Evolutionary conservation across 1,140 invertebrate genomes (phyloP).

Genomic region (Caenorhabditis briggsae): DNA sequence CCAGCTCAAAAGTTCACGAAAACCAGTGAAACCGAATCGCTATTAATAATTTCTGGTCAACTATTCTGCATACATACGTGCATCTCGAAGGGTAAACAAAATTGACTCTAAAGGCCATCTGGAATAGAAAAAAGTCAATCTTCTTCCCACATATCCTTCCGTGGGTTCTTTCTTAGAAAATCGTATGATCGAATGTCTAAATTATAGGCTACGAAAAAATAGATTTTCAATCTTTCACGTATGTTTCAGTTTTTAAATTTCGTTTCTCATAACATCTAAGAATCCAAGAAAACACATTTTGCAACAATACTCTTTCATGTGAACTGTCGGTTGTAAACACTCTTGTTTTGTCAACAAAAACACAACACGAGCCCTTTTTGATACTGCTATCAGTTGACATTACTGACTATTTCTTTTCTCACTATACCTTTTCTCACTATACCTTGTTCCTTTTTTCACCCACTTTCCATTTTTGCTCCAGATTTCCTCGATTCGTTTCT

Average conservation of each 20-base stretch:
- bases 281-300: background rate
- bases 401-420: background rate
- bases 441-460: too few relatives aligned
- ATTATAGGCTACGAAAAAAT: background rate
- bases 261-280: too few relatives aligned
- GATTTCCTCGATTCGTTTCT: too few relatives aligned
- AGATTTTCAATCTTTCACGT: too few relatives aligned
- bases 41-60: constrained; percentile 1
- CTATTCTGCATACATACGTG: constrained; percentile 13
- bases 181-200: background rate
- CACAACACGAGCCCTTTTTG: background rate
- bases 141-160: background rate
- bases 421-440: background rate
- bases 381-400: constrained; percentile 15
- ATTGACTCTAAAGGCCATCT: constrained; percentile 13
- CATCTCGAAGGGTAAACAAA: constrained; percentile 19
- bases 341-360: background rate
- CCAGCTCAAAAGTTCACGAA: background rate
- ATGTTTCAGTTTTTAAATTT: too few relatives aligned
- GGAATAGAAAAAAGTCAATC: background rate
- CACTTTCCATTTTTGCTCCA: too few relatives aligned
- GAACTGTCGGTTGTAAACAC: too few relatives aligned
- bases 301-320: background rate
- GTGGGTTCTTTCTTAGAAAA: background rate
- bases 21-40: background rate